These are phyloP conservation scores for Channa maculata DNA, from an alignment of 2,113 vertebrate genomes.

Conservation along the genomic window DNA sequence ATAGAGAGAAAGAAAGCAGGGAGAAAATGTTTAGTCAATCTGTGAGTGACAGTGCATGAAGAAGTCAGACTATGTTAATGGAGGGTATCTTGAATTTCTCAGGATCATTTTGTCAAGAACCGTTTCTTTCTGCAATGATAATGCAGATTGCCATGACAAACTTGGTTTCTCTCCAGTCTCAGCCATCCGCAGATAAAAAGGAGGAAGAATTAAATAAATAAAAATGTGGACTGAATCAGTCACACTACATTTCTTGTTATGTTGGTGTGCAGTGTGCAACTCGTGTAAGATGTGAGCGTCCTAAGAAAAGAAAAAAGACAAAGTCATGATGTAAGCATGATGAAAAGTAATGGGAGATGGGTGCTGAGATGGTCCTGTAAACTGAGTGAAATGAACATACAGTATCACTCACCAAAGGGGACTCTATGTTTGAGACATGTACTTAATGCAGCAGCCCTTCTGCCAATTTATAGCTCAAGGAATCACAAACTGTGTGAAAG, in stretches of 20 bases:
- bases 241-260: conserved; percentile 32
- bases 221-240: conserved; percentile 55
- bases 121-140: conserved; percentile 34
- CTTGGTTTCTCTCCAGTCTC: conserved; percentile 40
- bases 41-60: conserved; percentile 56
- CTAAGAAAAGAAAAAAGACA: conserved; percentile 10
- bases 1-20: conserved; percentile 51
- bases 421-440: conserved; percentile 3
- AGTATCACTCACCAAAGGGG: not conserved
- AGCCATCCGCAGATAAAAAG: conserved; percentile 30
- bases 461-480: not conserved
- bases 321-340: conserved; percentile 27
- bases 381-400: conserved; percentile 20
- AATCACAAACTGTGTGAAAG: not conserved
- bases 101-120: conserved; percentile 33
- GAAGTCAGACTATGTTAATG: conserved; percentile 55
- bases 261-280: not conserved
- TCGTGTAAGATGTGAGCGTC: conserved; percentile 21
- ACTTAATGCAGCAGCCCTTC: conserved; percentile 22
- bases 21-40: conserved; percentile 63
- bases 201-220: conserved; percentile 36
- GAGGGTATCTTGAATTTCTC: conserved; percentile 56
- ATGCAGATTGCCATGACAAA: conserved; percentile 45
- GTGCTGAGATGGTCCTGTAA: conserved; percentile 10
- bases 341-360: conserved; percentile 31